Percentiles rank a stretch among this genome's conserved stretches.
phyloP scores from a whole-genome alignment of 2,113 vertebrate species.

The Chaetodon auriga region DNA sequence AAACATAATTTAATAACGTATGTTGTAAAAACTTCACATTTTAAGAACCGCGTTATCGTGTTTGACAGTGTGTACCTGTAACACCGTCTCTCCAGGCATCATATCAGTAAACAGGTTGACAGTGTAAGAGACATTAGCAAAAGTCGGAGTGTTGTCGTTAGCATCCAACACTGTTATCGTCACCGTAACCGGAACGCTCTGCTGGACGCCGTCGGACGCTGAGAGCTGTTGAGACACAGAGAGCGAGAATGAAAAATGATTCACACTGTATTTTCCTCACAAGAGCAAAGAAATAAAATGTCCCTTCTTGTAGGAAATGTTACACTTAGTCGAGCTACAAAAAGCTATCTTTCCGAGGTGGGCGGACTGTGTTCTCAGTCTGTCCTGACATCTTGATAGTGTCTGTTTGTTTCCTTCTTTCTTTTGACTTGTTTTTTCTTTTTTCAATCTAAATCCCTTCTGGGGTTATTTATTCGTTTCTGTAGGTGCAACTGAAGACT shows the following conservation, averaged over 20 bases:
- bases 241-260: background rate
- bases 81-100: constrained; percentile 88
- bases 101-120: constrained; percentile 94
- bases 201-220: constrained; percentile 95
- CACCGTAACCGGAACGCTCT: constrained; percentile 90
- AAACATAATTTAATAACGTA: background rate
- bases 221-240: constrained; percentile 84
- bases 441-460: constrained; percentile 18
- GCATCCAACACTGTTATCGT: constrained; percentile 94
- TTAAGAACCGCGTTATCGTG: background rate
- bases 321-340: constrained; percentile 3
- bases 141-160: constrained; percentile 95
- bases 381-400: constrained; percentile 34
- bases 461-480: constrained; percentile 20
- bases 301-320: background rate
- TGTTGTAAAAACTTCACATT: background rate
- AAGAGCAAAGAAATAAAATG: constrained; percentile 5
- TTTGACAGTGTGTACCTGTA: constrained; percentile 83
- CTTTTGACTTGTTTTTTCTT: constrained; percentile 19
- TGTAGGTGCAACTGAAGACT: constrained; percentile 1
- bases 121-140: constrained; percentile 92
- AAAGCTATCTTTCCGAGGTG: constrained; percentile 2
- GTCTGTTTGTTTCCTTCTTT: constrained; percentile 35
- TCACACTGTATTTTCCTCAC: constrained; percentile 7
- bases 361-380: background rate